Conservation (phyloP, 1,140 invertebrate genomes). For the Magallana gigas region DNA sequence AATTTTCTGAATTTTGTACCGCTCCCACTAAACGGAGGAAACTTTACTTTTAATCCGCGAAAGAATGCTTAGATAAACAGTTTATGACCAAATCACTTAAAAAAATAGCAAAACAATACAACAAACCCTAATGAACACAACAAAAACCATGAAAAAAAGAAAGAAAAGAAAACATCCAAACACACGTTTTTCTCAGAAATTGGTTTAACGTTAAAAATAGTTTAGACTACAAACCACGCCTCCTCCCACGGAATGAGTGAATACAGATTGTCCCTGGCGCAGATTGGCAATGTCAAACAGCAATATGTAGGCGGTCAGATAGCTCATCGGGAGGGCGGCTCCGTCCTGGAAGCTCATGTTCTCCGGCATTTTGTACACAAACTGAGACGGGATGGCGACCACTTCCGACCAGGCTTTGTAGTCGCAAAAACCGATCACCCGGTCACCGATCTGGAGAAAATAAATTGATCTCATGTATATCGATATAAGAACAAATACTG, state of each 20-base stretch:
- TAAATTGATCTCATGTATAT: too few relatives aligned
- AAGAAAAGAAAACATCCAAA: too few relatives aligned
- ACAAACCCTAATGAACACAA: too few relatives aligned
- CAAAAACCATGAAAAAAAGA: too few relatives aligned
- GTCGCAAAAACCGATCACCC: conserved; percentile 91
- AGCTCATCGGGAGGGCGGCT: conserved; percentile 91
- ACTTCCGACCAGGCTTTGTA: conserved; percentile 92
- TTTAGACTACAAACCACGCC: conserved; percentile 87
- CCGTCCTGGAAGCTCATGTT: conserved; percentile 89
- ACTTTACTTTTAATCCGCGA: too few relatives aligned
- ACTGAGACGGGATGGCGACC: conserved; percentile 87
- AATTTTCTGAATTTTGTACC: too few relatives aligned
- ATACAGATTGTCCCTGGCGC: conserved; percentile 87
- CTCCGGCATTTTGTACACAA: conserved; percentile 89
- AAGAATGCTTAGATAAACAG: too few relatives aligned
- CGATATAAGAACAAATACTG: not conserved
- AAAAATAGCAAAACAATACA: too few relatives aligned
- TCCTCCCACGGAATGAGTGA: conserved; percentile 92
- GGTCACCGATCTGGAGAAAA: conserved; percentile 87
- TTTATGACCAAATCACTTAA: too few relatives aligned
- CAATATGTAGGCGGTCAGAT: conserved; percentile 90
- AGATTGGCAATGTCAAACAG: conserved; percentile 91
- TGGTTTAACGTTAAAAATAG: not conserved
- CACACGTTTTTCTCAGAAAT: too few relatives aligned
- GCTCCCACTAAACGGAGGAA: too few relatives aligned